Evolutionary conservation across 2,888 invertebrate genomes (phyloP), one percentile per base, ranked within the genome.

Genomic region (Amblyjoppa proteus): DNA sequence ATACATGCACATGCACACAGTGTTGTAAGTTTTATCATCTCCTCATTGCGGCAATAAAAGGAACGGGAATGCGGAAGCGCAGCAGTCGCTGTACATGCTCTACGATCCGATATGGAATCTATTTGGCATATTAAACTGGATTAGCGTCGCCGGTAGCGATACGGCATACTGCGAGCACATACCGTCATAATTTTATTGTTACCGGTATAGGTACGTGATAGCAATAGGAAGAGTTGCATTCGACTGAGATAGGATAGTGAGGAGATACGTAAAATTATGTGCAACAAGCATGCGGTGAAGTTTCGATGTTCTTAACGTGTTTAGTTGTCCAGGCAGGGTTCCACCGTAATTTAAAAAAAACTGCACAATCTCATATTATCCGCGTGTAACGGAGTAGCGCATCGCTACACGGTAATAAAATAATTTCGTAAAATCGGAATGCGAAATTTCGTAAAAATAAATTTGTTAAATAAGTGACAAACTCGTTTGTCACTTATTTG

Each of bases 21-120:
- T 64, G 41, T 70, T 70, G 70, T 79, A 31, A 82, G 68, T 85
- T 83, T 85, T 82, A 85, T 85, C 76, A 85, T 82, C 76, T 61
- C 53, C 74, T 74, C 83, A 84, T 85, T 56, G 70, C n/a, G 68
- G 79, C 61, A 73, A 82, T 83, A 79, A 82, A 85, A 73, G 70
- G 79, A 58, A 31, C 31, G 34, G 81, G 28, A 74, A 79, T 81
- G 75, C 78, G 83, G 69, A 78, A 78, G 74, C 74, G 83, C 70
- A 75, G 66, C 64, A 41, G 41, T 83, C 34, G 73, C 45, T 53
- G 45, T 74, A 79, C 79, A 45, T 58, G 69, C 75, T 11, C 34
- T 58, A 61, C 77, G 56, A 78, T 77, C 51, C 78, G 78, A 83
- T 79, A 75, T 69, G 49, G 61, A 25, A 66, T 28, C 77, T 56